Evolutionary conservation across 2,797 vertebrate species (phyloP).

Genomic region (Schizothorax lantsangensis): DNA sequence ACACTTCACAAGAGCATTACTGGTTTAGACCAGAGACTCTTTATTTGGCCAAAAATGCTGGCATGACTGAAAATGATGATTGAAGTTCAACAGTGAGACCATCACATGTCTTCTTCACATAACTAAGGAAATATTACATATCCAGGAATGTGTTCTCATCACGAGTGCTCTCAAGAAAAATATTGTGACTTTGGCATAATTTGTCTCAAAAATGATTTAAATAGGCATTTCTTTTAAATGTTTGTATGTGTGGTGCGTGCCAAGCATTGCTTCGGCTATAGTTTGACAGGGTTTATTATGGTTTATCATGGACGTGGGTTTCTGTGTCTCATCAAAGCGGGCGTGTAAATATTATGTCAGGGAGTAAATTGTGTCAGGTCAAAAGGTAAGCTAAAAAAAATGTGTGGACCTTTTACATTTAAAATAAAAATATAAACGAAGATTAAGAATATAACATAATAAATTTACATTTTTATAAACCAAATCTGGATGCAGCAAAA

Average conservation of each 20-base stretch:
- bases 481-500: background rate
- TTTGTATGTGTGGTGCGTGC: background rate
- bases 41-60: background rate
- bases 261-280: background rate
- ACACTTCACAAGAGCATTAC: background rate
- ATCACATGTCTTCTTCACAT: background rate
- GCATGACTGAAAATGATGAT: background rate
- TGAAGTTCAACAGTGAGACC: background rate
- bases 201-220: background rate
- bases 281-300: background rate
- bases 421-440: background rate
- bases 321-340: background rate
- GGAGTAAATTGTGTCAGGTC: slow-evolving; percentile 5
- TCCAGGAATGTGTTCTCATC: background rate
- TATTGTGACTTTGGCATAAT: background rate
- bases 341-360: background rate
- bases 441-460: background rate
- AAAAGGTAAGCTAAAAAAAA: background rate
- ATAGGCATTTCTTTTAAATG: slow-evolving; percentile 4
- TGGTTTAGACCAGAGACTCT: background rate
- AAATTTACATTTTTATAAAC: background rate
- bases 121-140: background rate
- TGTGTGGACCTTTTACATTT: background rate
- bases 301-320: background rate
- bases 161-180: background rate